A percentile compares a stretch with the other conserved stretches of the same genome.
Evolutionary conservation across 2,888 invertebrate species (phyloP).

Genomic region (Lomographa bimaculata): DNA sequence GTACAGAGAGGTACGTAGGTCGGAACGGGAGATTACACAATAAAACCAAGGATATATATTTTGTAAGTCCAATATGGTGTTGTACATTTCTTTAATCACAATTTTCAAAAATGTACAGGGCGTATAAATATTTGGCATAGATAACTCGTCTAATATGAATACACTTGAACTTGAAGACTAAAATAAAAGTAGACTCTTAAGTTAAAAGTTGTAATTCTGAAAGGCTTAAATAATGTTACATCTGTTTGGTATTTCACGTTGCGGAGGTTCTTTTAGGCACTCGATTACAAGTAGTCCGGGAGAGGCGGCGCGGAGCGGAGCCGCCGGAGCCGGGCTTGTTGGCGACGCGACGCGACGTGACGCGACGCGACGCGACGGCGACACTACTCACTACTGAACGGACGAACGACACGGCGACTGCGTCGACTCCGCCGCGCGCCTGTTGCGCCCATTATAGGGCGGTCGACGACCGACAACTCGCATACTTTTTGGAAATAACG

Average conservation of each 20-base stretch:
- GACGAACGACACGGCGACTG: too few species aligned
- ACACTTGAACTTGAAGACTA: constrained; percentile 49
- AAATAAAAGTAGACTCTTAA: constrained; percentile 69
- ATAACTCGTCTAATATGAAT: constrained; percentile 57
- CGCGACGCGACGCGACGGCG: too few species aligned
- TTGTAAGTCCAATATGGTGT: constrained; percentile 46
- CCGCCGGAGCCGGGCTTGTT: too few species aligned
- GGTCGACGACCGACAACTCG: too few species aligned
- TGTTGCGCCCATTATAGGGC: too few species aligned
- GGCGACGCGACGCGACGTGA: too few species aligned
- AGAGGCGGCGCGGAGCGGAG: too few species aligned
- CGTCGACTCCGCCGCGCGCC: too few species aligned
- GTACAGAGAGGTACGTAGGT: too few species aligned
- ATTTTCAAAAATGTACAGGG: constrained; percentile 60
- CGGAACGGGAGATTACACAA: too few species aligned
- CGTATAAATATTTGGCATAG: constrained; percentile 75
- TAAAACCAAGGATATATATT: constrained; percentile 34
- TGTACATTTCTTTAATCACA: constrained; percentile 63
- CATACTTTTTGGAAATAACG: too few species aligned
- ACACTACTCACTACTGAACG: too few species aligned
- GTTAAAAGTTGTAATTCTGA: constrained; percentile 63
- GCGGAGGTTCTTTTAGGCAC: constrained; percentile 79
- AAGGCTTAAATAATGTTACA: constrained; percentile 60
- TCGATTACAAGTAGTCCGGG: constrained; percentile 40
- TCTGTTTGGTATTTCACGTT: constrained; percentile 52